Base-by-base conservation (phyloP, 2,113 vertebrate species). In the Notothenia rossii region DNA sequence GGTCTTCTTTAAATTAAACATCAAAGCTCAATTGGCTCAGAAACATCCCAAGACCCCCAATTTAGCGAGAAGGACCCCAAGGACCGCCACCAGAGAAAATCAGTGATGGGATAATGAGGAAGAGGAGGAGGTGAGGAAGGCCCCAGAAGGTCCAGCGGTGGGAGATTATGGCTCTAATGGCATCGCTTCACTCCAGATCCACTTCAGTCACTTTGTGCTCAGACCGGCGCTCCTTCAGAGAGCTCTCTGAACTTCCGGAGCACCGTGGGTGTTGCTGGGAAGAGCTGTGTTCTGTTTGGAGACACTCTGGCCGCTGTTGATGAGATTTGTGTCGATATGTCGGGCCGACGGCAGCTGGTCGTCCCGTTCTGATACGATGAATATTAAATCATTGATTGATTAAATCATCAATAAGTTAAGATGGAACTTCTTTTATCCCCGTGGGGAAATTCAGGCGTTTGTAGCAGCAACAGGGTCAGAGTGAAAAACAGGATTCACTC, bases 1-100 rank as follows among this genome's bases (percentile, higher is more conserved):
- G 72, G 66, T 87, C 75, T 68, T 71, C 79, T 88, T 82, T 43
- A 72, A 87, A 71, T 75, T 69, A 89, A 90, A 94, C 90, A 89
- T 93, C 92, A 95, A 94, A 94, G 93, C 75, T 36, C 76, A 61
- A 85, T 88, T 83, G 78, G 86, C 86, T 87, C 5, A 9, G 55
- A 92, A 84, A 89, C 74, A 89, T 90, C 88, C 87, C 90, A 71
- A 66, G 81, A 72, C 86, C 82, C 74, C 86, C 84, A 90, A 92
- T 92, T 91, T 90, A 90, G 84, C 29, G 33, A 63, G 72, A 79
- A 85, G 79, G 83, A 89, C 75, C 83, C 82, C 14, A 67, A 11
- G 33, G 90, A 93, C 89, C 81, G 67, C 73, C 85, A 86, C 72
- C 43, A 62, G 69, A 74, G 84, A 84, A 81, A 86, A 65, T 68